Evolutionary conservation across 2,113 vertebrate species (phyloP).

Genomic region (Pollimyrus isidori): DNA sequence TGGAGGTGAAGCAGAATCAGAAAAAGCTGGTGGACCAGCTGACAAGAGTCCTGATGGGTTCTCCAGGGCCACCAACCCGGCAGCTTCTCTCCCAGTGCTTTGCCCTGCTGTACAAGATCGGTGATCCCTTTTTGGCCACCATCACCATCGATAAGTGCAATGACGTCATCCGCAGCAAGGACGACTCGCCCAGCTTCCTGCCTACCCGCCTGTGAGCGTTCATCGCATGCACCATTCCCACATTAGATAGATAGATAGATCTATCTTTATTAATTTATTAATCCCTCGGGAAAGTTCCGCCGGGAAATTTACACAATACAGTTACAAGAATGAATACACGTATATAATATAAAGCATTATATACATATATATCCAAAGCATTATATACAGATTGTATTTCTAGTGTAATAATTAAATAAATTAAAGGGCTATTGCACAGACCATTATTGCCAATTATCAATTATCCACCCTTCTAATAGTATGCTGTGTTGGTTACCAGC

Average conservation of each 20-base stretch:
- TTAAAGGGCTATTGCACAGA: no score
- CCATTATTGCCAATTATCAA: no score
- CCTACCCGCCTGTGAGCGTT: constrained; percentile 84
- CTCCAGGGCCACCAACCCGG: constrained; percentile 82
- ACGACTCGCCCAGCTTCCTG: constrained; percentile 89
- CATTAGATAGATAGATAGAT: no score
- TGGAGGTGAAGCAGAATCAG: constrained; percentile 76
- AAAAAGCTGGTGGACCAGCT: constrained; percentile 77
- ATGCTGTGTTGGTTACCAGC: neutral
- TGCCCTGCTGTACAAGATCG: constrained; percentile 73
- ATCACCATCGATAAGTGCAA: constrained; percentile 84
- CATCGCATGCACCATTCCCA: neutral
- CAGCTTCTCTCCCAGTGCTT: constrained; percentile 78
- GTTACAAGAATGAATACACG: no score
- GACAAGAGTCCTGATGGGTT: constrained; percentile 66
- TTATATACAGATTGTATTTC: no score
- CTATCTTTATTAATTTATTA: no score
- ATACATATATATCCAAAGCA: no score
- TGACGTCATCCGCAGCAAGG: constrained; percentile 87
- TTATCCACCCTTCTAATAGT: neutral
- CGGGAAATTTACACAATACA: no score
- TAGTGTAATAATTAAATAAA: no score
- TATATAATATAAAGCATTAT: no score
- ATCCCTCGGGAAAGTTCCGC: no score
- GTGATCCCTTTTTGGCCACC: constrained; percentile 75